A percentile compares a stretch with the other conserved stretches of the same genome.
Conservation (phyloP, 1,140 invertebrate genomes). For the Neodiprion virginianus region DNA sequence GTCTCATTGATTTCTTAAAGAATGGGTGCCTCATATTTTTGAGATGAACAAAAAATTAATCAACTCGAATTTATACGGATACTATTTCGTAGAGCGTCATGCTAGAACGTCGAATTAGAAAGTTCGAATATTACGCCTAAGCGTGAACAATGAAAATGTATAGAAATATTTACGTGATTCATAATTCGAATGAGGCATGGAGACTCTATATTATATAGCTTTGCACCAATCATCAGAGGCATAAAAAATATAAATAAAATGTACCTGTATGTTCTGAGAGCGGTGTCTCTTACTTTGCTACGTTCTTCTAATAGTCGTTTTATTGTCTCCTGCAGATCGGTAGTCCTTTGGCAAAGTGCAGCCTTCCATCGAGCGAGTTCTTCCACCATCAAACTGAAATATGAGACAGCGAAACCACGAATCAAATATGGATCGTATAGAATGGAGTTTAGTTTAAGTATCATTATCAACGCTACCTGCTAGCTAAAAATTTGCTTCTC, state of each 20-base stretch:
- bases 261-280: constrained; percentile 71
- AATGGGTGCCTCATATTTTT: no score
- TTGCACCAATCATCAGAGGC: no score
- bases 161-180: no score
- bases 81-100: no score
- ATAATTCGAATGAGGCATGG: no score
- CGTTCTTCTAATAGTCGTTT: constrained; percentile 79
- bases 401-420: not conserved
- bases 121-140: no score
- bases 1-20: no score
- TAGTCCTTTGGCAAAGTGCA: constrained; percentile 75
- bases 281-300: constrained; percentile 72
- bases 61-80: no score
- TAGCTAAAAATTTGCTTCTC: constrained; percentile 94
- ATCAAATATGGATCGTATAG: constrained; percentile 25
- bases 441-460: not conserved
- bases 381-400: constrained; percentile 84
- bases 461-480: constrained; percentile 67
- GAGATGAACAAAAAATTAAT: no score
- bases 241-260: not conserved
- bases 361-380: constrained; percentile 87
- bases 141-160: no score
- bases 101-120: no score
- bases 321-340: constrained; percentile 77
- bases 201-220: no score